A percentile compares a stretch with the other conserved stretches of the same genome.
These are phyloP conservation scores for Oryctolagus cuniculus DNA, from an alignment of 2,113 vertebrate genomes.

Conservation along the genomic window mOryCun1.1 NC_091443.1:80805501-80806000, in stretches of 20 bases:
- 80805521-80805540: neutral
- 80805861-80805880: slow-evolving; percentile 52
- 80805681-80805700: neutral
- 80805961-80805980: slow-evolving; percentile 82
- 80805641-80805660: neutral
- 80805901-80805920: slow-evolving; percentile 35
- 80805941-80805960: slow-evolving; percentile 77
- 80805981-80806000: slow-evolving; percentile 65
- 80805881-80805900: slow-evolving; percentile 29
- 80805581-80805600: neutral
- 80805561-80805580: neutral
- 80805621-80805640: neutral
- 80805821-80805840: slow-evolving; percentile 8
- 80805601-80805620: neutral
- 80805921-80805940: slow-evolving; percentile 68
- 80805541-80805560: neutral
- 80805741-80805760: neutral
- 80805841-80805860: neutral
- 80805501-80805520: neutral
- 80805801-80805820: slow-evolving; percentile 49
- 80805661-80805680: neutral
- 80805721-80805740: neutral
- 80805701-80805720: neutral
- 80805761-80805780: neutral
- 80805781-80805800: slow-evolving; percentile 54